Base-by-base conservation (phyloP, 2,888 invertebrate species). In the Lathronympha strigana region DNA sequence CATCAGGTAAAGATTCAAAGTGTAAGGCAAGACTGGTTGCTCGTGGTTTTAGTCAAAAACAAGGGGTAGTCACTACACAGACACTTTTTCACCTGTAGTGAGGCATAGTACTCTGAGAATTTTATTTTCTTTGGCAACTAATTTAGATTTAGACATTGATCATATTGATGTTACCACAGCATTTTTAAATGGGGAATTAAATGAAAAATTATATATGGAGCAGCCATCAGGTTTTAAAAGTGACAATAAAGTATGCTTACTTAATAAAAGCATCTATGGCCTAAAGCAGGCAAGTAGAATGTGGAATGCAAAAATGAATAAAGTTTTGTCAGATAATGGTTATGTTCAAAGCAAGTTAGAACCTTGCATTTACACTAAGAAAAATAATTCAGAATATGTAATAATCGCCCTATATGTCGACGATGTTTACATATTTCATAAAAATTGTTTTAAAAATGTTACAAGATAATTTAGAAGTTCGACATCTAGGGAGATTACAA, bases 161-260 rank as follows among this genome's bases (percentile, higher is more conserved):
- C 54, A 63, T 47, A 28, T 63, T n/a, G 54, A 55, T 19, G 54
- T 63, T n/a, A 55, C 45, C 21, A 55, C 49, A 8, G 63, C 63
- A n/a, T 55, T 55, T 17, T 17, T 55, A 23, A 47, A 55, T 49
- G 63, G 55, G n/a, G n/a, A n/a, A n/a, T n/a, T n/a, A n/a, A n/a
- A n/a, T n/a, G n/a, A n/a, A n/a, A n/a, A n/a, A n/a, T n/a, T n/a
- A n/a, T n/a, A n/a, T n/a, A n/a, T n/a, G n/a, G n/a, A n/a, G n/a
- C n/a, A n/a, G n/a, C n/a, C n/a, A n/a, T n/a, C n/a, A n/a, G n/a
- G n/a, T n/a, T n/a, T n/a, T n/a, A n/a, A n/a, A n/a, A n/a, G n/a
- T n/a, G n/a, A n/a, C n/a, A n/a, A n/a, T n/a, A n/a, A n/a, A n/a
- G n/a, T n/a, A n/a, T n/a, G n/a, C n/a, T n/a, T n/a, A n/a, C n/a